Evolutionary conservation across 1,140 invertebrate genomes (phyloP), one percentile per base, ranked within the genome.

Genomic region (Brachionus rotundiformis): DNA sequence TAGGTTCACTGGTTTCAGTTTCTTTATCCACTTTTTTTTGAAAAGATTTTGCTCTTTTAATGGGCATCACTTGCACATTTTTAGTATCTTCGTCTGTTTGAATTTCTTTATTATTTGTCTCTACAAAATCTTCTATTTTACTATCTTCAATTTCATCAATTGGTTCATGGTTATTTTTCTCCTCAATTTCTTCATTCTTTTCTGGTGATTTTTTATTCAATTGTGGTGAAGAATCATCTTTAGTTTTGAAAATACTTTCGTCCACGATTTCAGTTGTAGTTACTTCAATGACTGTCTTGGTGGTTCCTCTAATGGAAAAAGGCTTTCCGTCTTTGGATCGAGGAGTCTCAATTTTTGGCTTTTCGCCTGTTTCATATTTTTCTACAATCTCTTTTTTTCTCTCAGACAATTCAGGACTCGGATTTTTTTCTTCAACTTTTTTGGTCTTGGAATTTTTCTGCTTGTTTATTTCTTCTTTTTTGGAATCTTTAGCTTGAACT

Each of bases 281-380:
- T n/a, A 79, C 76, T 27, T 79, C 59, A 23, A 79, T 61, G 1
- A 79, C 29, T n/a, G 76, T 79, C 19, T 79, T 79, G 8, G 76
- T 79, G 8, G 76, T 79, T 27, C 76, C 76, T 41, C 76, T n/a
- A 39, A 79, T 79, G 23, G 76, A 33, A 59, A 79, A 79, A 0
- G 44, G 23, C 36, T 79, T 79, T 39, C 76, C 76, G 16, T 79
- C 47, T 59, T 63, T 79, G 8, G 76, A 59, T 29, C 76, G 44
- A 23, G 76, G 76, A 10, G 76, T 79, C 13, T n/a, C 8, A 25
- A 25, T 73, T 44, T 41, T 23, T 25, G 7, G 25, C 41, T 73
- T 73, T 0, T 73, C 68, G 13, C 5, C 44, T 73, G 36, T 73
- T 73, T 73, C 68, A n/a, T 41, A 73, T 29, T 41, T 23, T 44